Conservation (phyloP, 2,888 invertebrate species). For the Trissolcus japonicus region DNA sequence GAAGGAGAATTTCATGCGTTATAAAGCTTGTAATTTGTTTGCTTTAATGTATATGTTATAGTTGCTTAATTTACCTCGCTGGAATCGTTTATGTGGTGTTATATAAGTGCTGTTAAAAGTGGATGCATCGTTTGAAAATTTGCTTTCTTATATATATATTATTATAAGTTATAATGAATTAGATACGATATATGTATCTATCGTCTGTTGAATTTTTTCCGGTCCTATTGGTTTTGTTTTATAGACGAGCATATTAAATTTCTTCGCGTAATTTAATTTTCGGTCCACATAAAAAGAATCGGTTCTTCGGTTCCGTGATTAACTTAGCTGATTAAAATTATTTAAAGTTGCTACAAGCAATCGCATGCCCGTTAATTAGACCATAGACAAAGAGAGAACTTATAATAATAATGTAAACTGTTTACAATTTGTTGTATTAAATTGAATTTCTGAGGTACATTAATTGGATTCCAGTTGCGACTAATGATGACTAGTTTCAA, state of each 20-base stretch:
- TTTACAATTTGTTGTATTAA: background rate
- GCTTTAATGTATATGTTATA: background rate
- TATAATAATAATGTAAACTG: background rate
- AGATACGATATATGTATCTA: too few relatives aligned
- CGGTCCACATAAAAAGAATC: background rate
- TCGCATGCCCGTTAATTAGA: constrained; percentile 1
- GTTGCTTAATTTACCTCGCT: background rate
- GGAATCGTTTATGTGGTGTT: too few relatives aligned
- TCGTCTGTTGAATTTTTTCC: background rate
- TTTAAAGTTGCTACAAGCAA: background rate
- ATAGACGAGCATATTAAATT: background rate
- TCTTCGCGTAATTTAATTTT: background rate
- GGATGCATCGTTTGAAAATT: background rate
- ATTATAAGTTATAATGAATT: too few relatives aligned
- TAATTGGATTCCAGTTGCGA: background rate
- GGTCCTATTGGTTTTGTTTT: background rate
- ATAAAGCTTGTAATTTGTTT: background rate
- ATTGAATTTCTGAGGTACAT: background rate
- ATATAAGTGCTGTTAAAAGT: background rate
- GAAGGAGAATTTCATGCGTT: background rate
- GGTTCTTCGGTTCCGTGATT: background rate
- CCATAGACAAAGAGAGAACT: background rate
- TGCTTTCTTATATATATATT: too few relatives aligned
- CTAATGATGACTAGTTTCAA: constrained; percentile 2
- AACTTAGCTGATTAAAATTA: background rate